Evolutionary conservation across 2,797 vertebrate genomes (phyloP), one percentile per base, ranked within the genome.

Genomic region (Fistularia tabacaria): DNA sequence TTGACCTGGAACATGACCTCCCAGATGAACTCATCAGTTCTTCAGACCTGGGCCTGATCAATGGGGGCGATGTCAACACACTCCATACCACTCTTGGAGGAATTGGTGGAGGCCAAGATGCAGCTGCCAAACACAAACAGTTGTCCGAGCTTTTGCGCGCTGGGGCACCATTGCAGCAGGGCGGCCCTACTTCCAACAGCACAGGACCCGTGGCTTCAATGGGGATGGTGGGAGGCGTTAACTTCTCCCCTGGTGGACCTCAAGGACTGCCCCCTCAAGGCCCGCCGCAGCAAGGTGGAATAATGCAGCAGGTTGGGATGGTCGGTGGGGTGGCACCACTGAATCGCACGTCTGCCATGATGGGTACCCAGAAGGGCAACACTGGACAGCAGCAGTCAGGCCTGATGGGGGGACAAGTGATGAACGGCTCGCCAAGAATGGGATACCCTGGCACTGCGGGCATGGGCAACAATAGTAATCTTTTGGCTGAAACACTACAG

Each of bases 11-110:
- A 83, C 95, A 98, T 1, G 95, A 99, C 84, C 93, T 99, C 72
- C 96, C 97, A 15, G 97, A 99, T 68, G 97, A 99, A 84, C 91
- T 99, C 79, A 99, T 99, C 88, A 95, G 78, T 89, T 97, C 96
- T 38, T 92, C 94, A 0, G 96, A 98, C 77, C 81, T 96, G 85
- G 93, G 93, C 51, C 87, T 98, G 74, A 88, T 92, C 73, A 98
- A 98, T 25, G 96, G 96, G 66, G 89, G 86, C 14, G 96, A 98
- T 79, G 87, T 93, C 79, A 90, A 86, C 82, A 95, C 95, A 72
- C 90, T 97, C 77, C 94, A 96, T 71, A 92, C 92, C 75, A 94
- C 90, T 79, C 88, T 97, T 61, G 89, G 91, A 52, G 78, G 75
- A 14, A 57, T 87, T 3, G 77, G 81, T 36, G 77, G 82, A n/a